Percentiles rank a stretch among this genome's conserved stretches.
These are phyloP conservation scores for Pseudomyrmex gracilis DNA, from an alignment of 1,140 invertebrate genomes.

Conservation along the genomic window DNA sequence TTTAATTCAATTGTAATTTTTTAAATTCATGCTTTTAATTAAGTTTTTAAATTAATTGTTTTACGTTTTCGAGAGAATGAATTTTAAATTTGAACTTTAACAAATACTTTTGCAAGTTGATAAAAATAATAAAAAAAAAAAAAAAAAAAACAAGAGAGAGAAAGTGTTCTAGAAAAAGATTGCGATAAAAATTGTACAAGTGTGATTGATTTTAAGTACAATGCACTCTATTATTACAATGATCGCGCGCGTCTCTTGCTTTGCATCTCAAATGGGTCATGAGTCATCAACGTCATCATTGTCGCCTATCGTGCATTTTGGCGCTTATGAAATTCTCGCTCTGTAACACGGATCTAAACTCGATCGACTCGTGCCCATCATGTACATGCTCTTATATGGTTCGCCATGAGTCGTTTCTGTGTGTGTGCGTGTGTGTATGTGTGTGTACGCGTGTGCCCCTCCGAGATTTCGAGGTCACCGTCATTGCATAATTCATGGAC, in stretches of 20 bases:
- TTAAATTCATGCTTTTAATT: too few species aligned
- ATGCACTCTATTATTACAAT: neutral
- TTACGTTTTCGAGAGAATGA: too few species aligned
- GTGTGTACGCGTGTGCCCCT: neutral
- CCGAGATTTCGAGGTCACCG: slow-evolving; percentile 66
- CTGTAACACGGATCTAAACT: slow-evolving; percentile 34
- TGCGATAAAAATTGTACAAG: neutral
- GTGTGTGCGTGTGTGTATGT: neutral
- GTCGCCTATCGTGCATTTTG: slow-evolving; percentile 58
- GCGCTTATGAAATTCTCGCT: slow-evolving; percentile 43
- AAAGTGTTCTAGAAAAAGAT: neutral
- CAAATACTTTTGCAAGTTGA: neutral
- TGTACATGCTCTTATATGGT: slow-evolving; percentile 78
- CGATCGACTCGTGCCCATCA: slow-evolving; percentile 67
- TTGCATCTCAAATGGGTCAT: slow-evolving; percentile 37
- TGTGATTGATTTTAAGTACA: neutral
- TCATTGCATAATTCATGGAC: slow-evolving; percentile 68
- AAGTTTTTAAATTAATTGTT: too few species aligned
- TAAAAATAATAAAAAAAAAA: too few species aligned
- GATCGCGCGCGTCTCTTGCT: neutral
- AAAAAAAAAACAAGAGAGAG: too few species aligned
- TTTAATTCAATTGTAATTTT: too few species aligned
- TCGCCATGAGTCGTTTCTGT: slow-evolving; percentile 71
- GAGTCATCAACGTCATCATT: slow-evolving; percentile 62
- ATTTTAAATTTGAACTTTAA: neutral